These are phyloP conservation scores for Teleopsis dalmanni DNA, from an alignment of 1,140 invertebrate genomes.

Conservation along the genomic window DNA sequence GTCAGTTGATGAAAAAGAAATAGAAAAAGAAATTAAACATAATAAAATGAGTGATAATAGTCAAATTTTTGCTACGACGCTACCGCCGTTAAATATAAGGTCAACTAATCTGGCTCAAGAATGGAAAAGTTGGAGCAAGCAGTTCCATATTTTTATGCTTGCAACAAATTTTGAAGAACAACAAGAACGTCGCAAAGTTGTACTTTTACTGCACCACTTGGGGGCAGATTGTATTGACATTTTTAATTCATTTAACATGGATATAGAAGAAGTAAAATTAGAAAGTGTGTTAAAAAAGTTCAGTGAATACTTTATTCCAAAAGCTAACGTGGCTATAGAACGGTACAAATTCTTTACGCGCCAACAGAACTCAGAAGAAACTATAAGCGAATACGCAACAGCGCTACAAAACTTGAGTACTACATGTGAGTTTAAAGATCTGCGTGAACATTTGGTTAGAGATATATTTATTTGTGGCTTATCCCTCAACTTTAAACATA, in stretches of 20 bases:
- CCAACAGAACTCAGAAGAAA: conserved; percentile 17
- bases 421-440: conserved; percentile 18
- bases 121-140: conserved; percentile 2
- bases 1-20: too few species aligned
- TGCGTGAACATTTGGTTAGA: conserved; percentile 17
- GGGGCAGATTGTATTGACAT: conserved; percentile 3
- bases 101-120: too few species aligned
- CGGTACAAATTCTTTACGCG: conserved; percentile 21
- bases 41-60: too few species aligned
- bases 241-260: conserved; percentile 4
- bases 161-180: conserved; percentile 3
- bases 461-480: conserved; percentile 20
- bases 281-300: not conserved
- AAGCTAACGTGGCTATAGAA: conserved; percentile 23
- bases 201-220: conserved; percentile 6
- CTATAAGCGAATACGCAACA: conserved; percentile 17
- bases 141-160: conserved; percentile 2
- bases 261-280: conserved; percentile 3
- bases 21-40: too few species aligned
- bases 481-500: not conserved
- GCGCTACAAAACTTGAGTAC: conserved; percentile 19
- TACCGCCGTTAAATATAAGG: too few species aligned
- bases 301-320: conserved; percentile 15
- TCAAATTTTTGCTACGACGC: too few species aligned
- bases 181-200: conserved; percentile 4